These are phyloP conservation scores for Nasonia vitripennis DNA, from an alignment of 1,140 invertebrate species.

Conservation along the genomic window DNA sequence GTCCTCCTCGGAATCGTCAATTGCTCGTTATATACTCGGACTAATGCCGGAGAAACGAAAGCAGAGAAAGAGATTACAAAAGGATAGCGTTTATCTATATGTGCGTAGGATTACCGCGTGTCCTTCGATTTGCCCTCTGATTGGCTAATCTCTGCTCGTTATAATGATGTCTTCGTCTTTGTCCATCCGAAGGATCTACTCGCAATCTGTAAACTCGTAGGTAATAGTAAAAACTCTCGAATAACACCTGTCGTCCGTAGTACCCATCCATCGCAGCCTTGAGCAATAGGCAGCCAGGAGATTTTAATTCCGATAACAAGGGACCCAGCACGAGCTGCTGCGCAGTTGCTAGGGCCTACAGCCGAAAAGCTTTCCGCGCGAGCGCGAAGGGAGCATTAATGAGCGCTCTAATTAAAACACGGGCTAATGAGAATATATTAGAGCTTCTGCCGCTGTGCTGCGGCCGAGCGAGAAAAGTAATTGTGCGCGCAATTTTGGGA, in stretches of 20 bases:
- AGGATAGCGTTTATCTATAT: not conserved
- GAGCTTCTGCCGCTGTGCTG: slow-evolving; percentile 45
- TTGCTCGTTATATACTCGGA: slow-evolving; percentile 13
- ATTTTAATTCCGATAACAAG: slow-evolving; percentile 10
- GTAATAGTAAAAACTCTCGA: too few relatives aligned
- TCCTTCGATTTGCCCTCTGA: not conserved
- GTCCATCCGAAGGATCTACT: not conserved
- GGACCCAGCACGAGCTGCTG: not conserved
- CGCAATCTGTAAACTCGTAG: too few relatives aligned
- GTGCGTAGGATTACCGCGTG: slow-evolving; percentile 1
- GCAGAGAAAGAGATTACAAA: not conserved
- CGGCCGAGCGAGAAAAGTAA: slow-evolving; percentile 36
- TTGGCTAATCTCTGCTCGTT: slow-evolving; percentile 6
- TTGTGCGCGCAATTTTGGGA: not conserved
- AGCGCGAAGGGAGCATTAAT: slow-evolving; percentile 59
- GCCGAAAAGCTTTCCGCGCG: slow-evolving; percentile 3
- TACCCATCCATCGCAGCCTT: not conserved
- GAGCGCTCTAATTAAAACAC: slow-evolving; percentile 68
- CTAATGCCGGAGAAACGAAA: slow-evolving; percentile 7
- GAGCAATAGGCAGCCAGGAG: not conserved
- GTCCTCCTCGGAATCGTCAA: not conserved
- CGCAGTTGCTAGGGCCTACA: slow-evolving; percentile 24
- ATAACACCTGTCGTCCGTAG: too few relatives aligned
- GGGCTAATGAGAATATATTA: slow-evolving; percentile 69
- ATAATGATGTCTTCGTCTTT: not conserved